Base-by-base conservation (phyloP, 1,140 invertebrate genomes). In the Tetranychus cinnabarinus region DNA sequence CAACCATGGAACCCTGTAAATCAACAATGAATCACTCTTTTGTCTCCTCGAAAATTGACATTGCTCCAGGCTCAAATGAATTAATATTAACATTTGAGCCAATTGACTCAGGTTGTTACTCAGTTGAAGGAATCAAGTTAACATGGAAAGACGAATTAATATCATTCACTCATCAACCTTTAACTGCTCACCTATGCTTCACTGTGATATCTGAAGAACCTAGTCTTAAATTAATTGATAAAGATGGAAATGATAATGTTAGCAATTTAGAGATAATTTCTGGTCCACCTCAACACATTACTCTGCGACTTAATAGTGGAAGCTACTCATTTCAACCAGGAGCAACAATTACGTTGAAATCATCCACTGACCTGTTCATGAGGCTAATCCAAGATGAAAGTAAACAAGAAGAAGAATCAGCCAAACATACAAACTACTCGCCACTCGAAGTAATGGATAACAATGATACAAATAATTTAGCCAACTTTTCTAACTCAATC, bases 21-120 rank as follows among this genome's bases (percentile, higher is more conserved):
- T 23, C 23, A 23, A 23, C 13, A 55, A 37, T 54, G n/a, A 34
- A 10, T 4, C 37, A 39, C 39, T 56, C 2, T 52, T 56, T 56
- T 36, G 6, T n/a, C 15, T 15, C 71, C 8, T 67, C 76, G 23
- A 77, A 81, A 65, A 71, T 81, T 34, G 65, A 71, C 15, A 65
- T 84, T 47, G 72, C 76, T 64, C 85, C 86, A 0, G 86, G 86
- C n/a, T 59, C 74, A 8, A 90, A 89, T 71, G 72, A 76, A 2
- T 72, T 88, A 39, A 72, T 73, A 56, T 70, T 88, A 15, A 78
- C 74, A 42, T 79, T 77, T 63, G 73, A 78, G 67, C 34, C 63
- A 0, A 33, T 45, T 23, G 35, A 58, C 13, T 47, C 23, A n/a
- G 63, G 60, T 23, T 63, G 13, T 50, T 62, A 57, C 37, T 47